phyloP scores from a whole-genome alignment of 1,140 invertebrate genomes.

The Pseudomyrmex pallidus region DNA sequence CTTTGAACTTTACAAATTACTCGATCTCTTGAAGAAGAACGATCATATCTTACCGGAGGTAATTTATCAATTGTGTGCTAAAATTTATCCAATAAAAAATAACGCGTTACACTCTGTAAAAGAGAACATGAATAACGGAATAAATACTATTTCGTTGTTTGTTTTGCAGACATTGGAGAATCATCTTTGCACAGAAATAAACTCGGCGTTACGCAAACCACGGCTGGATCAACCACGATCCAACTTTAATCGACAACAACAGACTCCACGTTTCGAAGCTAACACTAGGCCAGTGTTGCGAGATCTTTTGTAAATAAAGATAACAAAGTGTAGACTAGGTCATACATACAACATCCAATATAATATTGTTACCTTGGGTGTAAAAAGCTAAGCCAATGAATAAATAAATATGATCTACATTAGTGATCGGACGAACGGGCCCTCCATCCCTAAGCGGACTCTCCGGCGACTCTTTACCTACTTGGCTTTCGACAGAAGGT shows the following conservation, averaged over 20 bases:
- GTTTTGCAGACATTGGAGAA: constrained; percentile 15
- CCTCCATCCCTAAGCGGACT: no score
- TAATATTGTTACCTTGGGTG: not conserved
- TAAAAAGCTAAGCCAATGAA: constrained; percentile 18
- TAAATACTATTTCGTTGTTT: not conserved
- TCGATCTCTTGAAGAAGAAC: not conserved
- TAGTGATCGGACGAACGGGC: no score
- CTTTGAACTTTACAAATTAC: constrained; percentile 82
- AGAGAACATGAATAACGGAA: not conserved
- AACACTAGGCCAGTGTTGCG: not conserved
- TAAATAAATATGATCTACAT: constrained; percentile 27
- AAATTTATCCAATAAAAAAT: not conserved
- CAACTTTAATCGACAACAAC: not conserved
- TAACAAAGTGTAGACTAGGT: constrained; percentile 5
- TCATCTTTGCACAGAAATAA: constrained; percentile 2
- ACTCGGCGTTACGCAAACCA: not conserved
- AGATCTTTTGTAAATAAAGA: constrained; percentile 32
- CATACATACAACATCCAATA: not conserved
- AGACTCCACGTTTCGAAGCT: not conserved
- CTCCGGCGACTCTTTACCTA: no score
- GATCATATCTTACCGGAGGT: not conserved
- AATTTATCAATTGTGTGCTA: not conserved
- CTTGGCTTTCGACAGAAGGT: no score
- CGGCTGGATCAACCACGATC: no score
- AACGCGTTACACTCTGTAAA: not conserved